These are phyloP conservation scores for Palythoa caribaeorum DNA, from an alignment of 92 coral and sea anemone genomes.

Conservation along the genomic window DNA sequence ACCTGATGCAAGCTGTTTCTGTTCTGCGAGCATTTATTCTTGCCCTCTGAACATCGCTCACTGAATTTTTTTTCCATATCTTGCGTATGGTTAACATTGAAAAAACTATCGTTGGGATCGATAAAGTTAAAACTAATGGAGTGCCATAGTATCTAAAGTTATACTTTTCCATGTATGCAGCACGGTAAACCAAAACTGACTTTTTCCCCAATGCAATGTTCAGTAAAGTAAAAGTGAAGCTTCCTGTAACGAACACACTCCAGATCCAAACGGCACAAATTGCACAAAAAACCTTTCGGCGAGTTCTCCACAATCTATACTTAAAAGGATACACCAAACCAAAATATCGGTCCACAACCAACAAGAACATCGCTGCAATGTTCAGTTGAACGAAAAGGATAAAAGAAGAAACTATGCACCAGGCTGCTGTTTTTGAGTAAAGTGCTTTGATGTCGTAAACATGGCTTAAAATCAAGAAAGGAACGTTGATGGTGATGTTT, in stretches of 20 bases:
- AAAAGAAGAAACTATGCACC: neutral
- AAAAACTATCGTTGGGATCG: neutral
- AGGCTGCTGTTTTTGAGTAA: neutral
- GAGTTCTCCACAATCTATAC: slow-evolving; percentile 3
- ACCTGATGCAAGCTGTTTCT: neutral
- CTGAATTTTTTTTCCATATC: neutral
- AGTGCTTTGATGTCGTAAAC: neutral
- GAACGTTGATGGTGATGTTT: neutral
- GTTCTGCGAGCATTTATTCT: neutral
- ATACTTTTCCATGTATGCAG: too few relatives aligned
- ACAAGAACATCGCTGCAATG: neutral
- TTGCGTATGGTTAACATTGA: neutral
- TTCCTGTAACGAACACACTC: neutral
- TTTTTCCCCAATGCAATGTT: neutral
- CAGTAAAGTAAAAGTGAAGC: neutral
- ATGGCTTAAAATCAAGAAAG: neutral
- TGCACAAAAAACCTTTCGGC: neutral
- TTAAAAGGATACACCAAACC: neutral
- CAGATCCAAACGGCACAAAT: neutral
- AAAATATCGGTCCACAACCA: slow-evolving; percentile 8
- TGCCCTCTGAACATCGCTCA: neutral
- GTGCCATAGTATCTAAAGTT: neutral
- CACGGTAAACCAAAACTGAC: neutral
- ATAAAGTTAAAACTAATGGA: neutral
- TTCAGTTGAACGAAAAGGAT: neutral